These are phyloP conservation scores for Carcina quercana DNA, from an alignment of 2,888 invertebrate genomes.

Conservation along the genomic window DNA sequence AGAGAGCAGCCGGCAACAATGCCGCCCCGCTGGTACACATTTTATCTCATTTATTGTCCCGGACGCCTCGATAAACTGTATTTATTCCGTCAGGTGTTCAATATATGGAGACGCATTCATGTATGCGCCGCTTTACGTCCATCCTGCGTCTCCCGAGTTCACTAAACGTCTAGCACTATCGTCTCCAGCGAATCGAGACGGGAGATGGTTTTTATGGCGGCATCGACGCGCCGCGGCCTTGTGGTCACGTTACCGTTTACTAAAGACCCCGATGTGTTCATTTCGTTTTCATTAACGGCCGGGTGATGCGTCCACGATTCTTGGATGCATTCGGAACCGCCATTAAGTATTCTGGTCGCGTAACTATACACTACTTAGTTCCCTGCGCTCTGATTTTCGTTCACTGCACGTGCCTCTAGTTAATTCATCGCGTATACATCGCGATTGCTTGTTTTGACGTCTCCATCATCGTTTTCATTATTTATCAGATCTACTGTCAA, in stretches of 20 bases:
- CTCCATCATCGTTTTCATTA: constrained; percentile 21
- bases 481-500: constrained; percentile 18
- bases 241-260: constrained; percentile 20
- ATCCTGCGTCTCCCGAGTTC: constrained; percentile 4
- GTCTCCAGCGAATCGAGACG: too few species aligned
- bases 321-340: constrained; percentile 35
- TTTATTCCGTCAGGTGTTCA: constrained; percentile 56
- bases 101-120: constrained; percentile 45
- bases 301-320: constrained; percentile 38
- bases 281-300: constrained; percentile 51
- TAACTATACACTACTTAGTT: too few species aligned
- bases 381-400: too few species aligned
- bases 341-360: constrained; percentile 53
- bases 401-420: constrained; percentile 6
- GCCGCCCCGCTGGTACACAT: constrained; percentile 56
- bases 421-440: constrained; percentile 3
- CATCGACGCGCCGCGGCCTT: constrained; percentile 7
- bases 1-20: constrained; percentile 61
- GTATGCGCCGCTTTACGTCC: constrained; percentile 29
- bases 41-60: constrained; percentile 60
- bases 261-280: constrained; percentile 28
- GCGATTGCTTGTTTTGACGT: constrained; percentile 23
- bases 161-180: constrained; percentile 1
- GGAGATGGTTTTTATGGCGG: constrained; percentile 10
- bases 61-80: constrained; percentile 34